These are phyloP conservation scores for Buathra laborator DNA, from an alignment of 2,888 invertebrate species.

Conservation along the genomic window DNA sequence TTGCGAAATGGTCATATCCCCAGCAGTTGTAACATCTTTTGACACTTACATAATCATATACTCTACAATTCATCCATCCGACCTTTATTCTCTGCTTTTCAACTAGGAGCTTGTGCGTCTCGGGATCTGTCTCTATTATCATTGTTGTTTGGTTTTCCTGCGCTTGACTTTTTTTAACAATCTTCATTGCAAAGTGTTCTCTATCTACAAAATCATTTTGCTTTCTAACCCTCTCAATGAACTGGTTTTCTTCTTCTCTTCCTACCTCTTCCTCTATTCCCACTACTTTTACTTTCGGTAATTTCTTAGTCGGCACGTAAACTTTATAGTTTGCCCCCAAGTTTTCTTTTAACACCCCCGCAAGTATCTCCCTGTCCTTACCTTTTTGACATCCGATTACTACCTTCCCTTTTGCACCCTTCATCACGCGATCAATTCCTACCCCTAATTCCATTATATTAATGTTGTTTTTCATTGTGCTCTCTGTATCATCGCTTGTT, in stretches of 20 bases:
- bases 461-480: slow-evolving; percentile 50
- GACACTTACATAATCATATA: slow-evolving; percentile 39
- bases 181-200: slow-evolving; percentile 8
- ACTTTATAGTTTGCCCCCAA: slow-evolving; percentile 45
- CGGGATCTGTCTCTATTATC: slow-evolving; percentile 41
- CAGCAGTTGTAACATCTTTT: slow-evolving; percentile 59
- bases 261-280: slow-evolving; percentile 48
- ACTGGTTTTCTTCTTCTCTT: slow-evolving; percentile 36
- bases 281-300: slow-evolving; percentile 47
- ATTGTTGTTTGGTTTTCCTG: slow-evolving; percentile 10
- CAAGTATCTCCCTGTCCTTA: slow-evolving; percentile 25
- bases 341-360: slow-evolving; percentile 34
- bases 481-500: slow-evolving; percentile 44
- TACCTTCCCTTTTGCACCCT: slow-evolving; percentile 37
- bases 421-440: slow-evolving; percentile 28
- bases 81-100: slow-evolving; percentile 28
- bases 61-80: not conserved
- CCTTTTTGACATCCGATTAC: slow-evolving; percentile 50
- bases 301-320: slow-evolving; percentile 39
- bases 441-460: slow-evolving; percentile 40
- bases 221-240: slow-evolving; percentile 30
- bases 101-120: slow-evolving; percentile 26
- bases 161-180: not conserved
- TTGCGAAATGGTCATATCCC: slow-evolving; percentile 58
- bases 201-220: slow-evolving; percentile 38